These are phyloP conservation scores for Falco novaeseelandiae DNA, from an alignment of 2,797 vertebrate genomes.

Conservation along the genomic window DNA sequence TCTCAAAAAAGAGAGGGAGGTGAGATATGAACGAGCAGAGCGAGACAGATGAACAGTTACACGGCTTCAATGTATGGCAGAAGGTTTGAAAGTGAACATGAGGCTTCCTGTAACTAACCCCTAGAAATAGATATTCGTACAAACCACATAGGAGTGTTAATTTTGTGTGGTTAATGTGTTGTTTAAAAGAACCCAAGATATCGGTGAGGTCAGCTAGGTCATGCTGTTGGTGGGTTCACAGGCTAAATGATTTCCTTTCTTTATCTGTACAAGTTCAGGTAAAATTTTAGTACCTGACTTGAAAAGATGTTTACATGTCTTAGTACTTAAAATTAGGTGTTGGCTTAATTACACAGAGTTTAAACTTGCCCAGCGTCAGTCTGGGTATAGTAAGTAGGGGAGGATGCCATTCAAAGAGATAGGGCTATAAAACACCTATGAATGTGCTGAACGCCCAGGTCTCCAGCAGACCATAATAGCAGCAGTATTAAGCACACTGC, in stretches of 20 bases:
- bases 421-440: background rate
- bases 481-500: background rate
- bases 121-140: background rate
- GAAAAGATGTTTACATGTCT: background rate
- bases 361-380: background rate
- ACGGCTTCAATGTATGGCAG: background rate
- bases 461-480: background rate
- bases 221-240: background rate
- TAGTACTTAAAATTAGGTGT: background rate
- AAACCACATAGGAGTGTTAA: background rate
- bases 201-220: background rate
- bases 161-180: background rate
- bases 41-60: background rate
- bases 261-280: background rate
- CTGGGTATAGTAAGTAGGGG: background rate
- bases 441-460: fast-evolving
- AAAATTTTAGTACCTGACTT: background rate
- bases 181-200: background rate
- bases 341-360: background rate
- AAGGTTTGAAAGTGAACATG: background rate
- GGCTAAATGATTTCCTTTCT: background rate
- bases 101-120: background rate
- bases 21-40: background rate
- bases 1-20: background rate
- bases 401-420: background rate